Evolutionary conservation across 2,888 invertebrate species (phyloP).

Genomic region (Drosophila eohydei): DNA sequence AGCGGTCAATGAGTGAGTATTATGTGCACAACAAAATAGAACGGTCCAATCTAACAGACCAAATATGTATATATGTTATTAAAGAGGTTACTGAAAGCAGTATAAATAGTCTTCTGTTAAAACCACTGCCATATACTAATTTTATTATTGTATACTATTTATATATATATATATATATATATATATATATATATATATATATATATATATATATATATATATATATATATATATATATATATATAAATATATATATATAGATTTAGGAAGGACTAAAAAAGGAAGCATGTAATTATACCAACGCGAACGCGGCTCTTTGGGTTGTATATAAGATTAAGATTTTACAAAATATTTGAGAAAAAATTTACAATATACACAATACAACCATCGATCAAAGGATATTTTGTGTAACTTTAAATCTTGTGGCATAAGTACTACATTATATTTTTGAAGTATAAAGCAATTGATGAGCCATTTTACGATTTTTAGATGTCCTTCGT

Average conservation of each 20-base stretch:
- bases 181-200: constrained; percentile 2
- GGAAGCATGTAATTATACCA: constrained; percentile 19
- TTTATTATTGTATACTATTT: constrained; percentile 11
- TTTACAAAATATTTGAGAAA: constrained; percentile 1
- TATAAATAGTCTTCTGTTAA: constrained; percentile 21
- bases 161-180: constrained; percentile 5
- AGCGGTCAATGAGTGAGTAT: neutral
- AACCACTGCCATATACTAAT: constrained; percentile 17
- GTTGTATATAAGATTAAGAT: neutral
- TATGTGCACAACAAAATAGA: constrained; percentile 9
- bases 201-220: constrained; percentile 2
- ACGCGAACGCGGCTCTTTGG: constrained; percentile 5
- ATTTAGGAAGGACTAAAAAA: constrained; percentile 18
- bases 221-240: neutral
- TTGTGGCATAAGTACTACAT: constrained; percentile 28
- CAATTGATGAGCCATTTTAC: constrained; percentile 35
- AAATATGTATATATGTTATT: neutral
- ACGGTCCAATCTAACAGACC: constrained; percentile 6
- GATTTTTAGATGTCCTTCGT: constrained; percentile 25
- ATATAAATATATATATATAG: neutral
- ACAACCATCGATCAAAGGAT: constrained; percentile 21
- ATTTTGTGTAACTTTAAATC: constrained; percentile 25
- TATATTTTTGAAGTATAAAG: constrained; percentile 25
- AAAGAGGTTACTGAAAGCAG: constrained; percentile 21
- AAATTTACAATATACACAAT: constrained; percentile 20